A percentile compares a stretch with the other conserved stretches of the same genome.
Conservation (phyloP, 2,797 vertebrate species). For the Myioborus miniatus region DNA sequence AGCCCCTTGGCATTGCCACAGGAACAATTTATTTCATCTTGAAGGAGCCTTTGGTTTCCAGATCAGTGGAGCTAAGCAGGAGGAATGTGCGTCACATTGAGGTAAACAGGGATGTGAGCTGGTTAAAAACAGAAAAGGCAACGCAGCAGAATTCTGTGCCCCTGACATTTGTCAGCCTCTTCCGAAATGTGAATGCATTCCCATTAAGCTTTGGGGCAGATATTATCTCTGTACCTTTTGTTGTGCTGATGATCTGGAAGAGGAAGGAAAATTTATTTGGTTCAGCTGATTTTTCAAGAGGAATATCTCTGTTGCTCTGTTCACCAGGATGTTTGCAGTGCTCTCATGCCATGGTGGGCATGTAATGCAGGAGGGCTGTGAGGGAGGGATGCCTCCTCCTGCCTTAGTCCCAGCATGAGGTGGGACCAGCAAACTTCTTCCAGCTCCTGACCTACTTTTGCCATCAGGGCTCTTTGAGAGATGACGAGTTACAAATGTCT, state of each 20-base stretch:
- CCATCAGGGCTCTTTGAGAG: not conserved
- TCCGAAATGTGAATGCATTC: not conserved
- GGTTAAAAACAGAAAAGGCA: constrained; percentile 51
- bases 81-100: constrained; percentile 55
- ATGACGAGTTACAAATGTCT: not conserved
- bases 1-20: constrained; percentile 44
- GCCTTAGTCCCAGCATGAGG: not conserved
- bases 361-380: not conserved
- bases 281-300: not conserved
- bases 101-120: constrained; percentile 54
- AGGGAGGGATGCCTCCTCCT: not conserved
- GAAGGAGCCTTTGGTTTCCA: constrained; percentile 66
- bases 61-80: constrained; percentile 48
- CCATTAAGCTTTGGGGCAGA: constrained; percentile 49
- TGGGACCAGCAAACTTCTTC: not conserved
- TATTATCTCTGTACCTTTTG: not conserved
- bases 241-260: constrained; percentile 3
- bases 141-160: not conserved
- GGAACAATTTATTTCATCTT: constrained; percentile 63
- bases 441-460: not conserved
- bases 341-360: not conserved
- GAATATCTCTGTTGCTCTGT: not conserved
- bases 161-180: constrained; percentile 41
- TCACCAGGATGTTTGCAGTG: not conserved
- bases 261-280: not conserved